Percentiles rank a stretch among this genome's conserved stretches.
phyloP scores from a whole-genome alignment of 2,797 vertebrate species.

The Sebastes cheni region DNA sequence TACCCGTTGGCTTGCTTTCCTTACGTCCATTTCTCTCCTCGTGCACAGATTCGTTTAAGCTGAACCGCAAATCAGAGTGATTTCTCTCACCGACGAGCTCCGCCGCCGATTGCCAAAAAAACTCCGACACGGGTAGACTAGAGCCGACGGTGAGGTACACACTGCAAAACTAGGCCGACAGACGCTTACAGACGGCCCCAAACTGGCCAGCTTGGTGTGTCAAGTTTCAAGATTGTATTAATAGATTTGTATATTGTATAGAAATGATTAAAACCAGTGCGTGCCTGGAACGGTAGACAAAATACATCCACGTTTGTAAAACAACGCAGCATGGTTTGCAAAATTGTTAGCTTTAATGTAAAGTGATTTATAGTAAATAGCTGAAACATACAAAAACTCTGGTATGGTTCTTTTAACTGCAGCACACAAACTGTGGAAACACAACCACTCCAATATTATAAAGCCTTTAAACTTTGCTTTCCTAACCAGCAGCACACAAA shows the following conservation, averaged over 20 bases:
- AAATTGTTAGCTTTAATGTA: not conserved
- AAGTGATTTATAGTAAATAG: not conserved
- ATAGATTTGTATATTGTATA: not conserved
- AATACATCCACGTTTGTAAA: not conserved
- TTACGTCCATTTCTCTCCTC: too few species aligned
- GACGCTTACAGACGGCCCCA: too few species aligned
- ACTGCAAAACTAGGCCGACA: too few species aligned
- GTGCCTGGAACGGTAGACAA: not conserved
- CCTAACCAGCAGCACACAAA: not conserved
- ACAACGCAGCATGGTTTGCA: not conserved
- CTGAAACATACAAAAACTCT: not conserved
- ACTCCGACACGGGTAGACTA: too few species aligned
- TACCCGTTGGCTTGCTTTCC: too few species aligned
- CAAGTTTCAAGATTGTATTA: not conserved
- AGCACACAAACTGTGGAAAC: not conserved
- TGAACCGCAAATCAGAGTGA: too few species aligned
- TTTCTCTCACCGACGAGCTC: too few species aligned
- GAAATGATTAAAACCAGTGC: not conserved
- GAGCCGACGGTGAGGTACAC: too few species aligned
- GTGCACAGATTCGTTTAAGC: too few species aligned
- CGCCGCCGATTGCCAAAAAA: too few species aligned
- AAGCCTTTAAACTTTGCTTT: not conserved
- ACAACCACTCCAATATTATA: not conserved
- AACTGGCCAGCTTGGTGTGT: too few species aligned
- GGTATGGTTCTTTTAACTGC: not conserved